Evolutionary conservation across 2,113 vertebrate genomes (phyloP).

Genomic region (Saguinus imperator): DNA sequence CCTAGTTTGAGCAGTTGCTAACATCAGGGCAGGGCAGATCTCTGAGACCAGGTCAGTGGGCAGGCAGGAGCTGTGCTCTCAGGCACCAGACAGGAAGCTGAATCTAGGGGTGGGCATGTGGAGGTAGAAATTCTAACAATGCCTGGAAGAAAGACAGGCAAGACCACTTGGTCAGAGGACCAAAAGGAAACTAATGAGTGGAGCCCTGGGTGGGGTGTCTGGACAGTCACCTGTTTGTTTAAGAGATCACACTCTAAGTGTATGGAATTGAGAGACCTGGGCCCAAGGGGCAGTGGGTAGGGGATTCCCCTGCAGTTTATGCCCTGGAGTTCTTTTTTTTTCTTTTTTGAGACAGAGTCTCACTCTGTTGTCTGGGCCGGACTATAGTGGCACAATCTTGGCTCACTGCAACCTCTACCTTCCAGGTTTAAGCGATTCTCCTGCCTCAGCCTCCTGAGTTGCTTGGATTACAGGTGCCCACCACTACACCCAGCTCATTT

Average conservation of each 20-base stretch:
- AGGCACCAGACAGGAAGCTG: neutral
- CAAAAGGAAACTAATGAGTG: neutral
- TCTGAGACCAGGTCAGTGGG: too few species aligned
- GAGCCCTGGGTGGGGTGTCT: neutral
- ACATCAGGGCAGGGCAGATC: neutral
- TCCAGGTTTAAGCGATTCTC: neutral
- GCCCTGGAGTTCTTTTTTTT: neutral
- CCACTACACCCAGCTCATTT: too few species aligned
- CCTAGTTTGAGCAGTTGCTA: neutral
- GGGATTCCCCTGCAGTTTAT: accelerated
- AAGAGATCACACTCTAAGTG: neutral
- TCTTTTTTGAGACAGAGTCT: neutral
- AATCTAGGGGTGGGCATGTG: too few species aligned
- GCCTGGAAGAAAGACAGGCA: neutral
- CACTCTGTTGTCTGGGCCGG: too few species aligned
- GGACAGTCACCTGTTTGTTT: neutral
- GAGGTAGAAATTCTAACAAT: neutral
- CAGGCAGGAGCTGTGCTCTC: neutral
- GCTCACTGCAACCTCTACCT: neutral
- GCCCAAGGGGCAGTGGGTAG: accelerated
- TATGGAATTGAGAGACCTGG: neutral
- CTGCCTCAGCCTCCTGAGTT: neutral
- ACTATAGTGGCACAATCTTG: accelerated
- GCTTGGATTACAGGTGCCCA: too few species aligned
- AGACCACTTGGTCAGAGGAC: neutral